Conservation (phyloP, 2,888 invertebrate genomes). For the Arenicola marina region DNA sequence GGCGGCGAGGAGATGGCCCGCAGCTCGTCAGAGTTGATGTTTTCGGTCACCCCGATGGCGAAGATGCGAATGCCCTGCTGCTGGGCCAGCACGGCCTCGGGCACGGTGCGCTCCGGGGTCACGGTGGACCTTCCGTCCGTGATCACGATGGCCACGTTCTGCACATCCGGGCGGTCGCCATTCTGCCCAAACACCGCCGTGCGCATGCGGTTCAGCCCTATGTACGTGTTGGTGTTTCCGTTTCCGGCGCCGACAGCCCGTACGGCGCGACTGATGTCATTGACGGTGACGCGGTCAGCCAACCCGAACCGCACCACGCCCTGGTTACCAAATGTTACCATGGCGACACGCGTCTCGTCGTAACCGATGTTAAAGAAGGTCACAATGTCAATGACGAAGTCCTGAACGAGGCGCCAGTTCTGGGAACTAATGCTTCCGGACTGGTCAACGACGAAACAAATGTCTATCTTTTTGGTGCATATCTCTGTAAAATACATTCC, state of each 20-base stretch:
- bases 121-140: slow-evolving; percentile 47
- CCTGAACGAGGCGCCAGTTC: slow-evolving; percentile 27
- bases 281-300: slow-evolving; percentile 7
- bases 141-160: slow-evolving; percentile 44
- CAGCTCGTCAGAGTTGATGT: slow-evolving; percentile 24
- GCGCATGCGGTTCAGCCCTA: slow-evolving; percentile 20
- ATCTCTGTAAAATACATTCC: no score
- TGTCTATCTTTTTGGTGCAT: slow-evolving; percentile 20
- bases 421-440: slow-evolving; percentile 29
- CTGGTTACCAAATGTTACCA: slow-evolving; percentile 21
- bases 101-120: slow-evolving; percentile 38
- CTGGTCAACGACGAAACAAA: slow-evolving; percentile 28
- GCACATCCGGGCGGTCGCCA: slow-evolving; percentile 36
- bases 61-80: background rate
- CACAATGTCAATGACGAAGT: slow-evolving; percentile 21
- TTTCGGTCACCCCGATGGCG: slow-evolving; percentile 16
- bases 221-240: slow-evolving; percentile 27
- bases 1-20: slow-evolving; percentile 25
- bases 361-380: slow-evolving; percentile 12
- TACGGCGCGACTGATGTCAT: slow-evolving; percentile 13
- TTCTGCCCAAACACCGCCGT: slow-evolving; percentile 15
- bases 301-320: slow-evolving; percentile 15
- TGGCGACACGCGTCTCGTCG: slow-evolving; percentile 17
- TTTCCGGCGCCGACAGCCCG: slow-evolving; percentile 16
- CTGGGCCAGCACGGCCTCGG: slow-evolving; percentile 28